Evolutionary conservation across 2,888 invertebrate genomes (phyloP).

Genomic region (Amphipoea oculea): DNA sequence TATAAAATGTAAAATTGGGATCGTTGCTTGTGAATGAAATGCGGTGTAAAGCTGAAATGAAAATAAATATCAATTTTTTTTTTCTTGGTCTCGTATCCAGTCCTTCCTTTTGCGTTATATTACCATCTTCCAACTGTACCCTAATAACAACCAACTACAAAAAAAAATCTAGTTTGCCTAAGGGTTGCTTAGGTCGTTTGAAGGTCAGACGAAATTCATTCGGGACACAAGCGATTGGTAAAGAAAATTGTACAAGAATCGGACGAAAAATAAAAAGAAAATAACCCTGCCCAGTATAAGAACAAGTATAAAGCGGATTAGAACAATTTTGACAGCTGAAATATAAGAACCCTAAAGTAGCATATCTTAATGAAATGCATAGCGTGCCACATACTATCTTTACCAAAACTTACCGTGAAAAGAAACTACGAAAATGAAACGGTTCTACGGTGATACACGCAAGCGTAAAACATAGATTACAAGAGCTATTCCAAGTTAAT

Average conservation of each 20-base stretch:
- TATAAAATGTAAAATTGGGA: slow-evolving; percentile 3
- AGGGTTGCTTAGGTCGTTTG: slow-evolving; percentile 23
- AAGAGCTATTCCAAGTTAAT: slow-evolving; percentile 69
- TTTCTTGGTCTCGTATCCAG: slow-evolving; percentile 2
- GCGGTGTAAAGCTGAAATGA: neutral
- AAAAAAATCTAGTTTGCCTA: slow-evolving; percentile 49
- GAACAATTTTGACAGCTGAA: slow-evolving; percentile 33
- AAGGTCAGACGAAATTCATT: slow-evolving; percentile 50
- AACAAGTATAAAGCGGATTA: neutral
- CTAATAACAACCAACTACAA: slow-evolving; percentile 48
- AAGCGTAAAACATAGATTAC: slow-evolving; percentile 66
- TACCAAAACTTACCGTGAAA: slow-evolving; percentile 32
- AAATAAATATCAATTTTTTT: slow-evolving; percentile 15
- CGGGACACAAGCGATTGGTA: slow-evolving; percentile 19
- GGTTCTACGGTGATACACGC: slow-evolving; percentile 60
- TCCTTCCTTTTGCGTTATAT: slow-evolving; percentile 29
- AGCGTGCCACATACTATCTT: slow-evolving; percentile 54
- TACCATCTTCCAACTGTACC: slow-evolving; percentile 42
- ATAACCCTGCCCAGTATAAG: neutral
- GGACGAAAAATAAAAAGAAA: slow-evolving; percentile 8
- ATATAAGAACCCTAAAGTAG: slow-evolving; percentile 31
- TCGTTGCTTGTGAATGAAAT: neutral
- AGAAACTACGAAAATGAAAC: slow-evolving; percentile 45
- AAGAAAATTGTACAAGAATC: slow-evolving; percentile 50
- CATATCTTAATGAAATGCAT: slow-evolving; percentile 60